Percentiles rank a stretch among this genome's conserved stretches.
Conservation (phyloP, 2,113 vertebrate species). For the Scatophagus argus region DNA sequence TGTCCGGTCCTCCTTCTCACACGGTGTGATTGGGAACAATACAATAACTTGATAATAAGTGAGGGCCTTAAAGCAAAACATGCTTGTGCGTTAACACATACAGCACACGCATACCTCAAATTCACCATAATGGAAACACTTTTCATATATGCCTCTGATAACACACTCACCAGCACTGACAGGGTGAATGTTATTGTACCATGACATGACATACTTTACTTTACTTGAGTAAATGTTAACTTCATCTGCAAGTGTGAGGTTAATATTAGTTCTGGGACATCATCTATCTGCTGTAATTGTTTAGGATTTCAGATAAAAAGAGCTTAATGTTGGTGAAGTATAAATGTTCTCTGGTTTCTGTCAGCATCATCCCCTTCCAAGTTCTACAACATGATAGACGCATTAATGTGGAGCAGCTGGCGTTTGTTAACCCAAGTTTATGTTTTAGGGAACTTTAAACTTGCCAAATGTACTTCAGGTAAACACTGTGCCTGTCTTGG, state of each 20-base stretch:
- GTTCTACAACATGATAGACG: background rate
- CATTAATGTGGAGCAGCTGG: conserved; percentile 33
- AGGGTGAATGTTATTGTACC: background rate
- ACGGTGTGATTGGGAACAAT: conserved; percentile 13
- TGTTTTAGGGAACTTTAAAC: conserved; percentile 37
- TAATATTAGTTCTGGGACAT: conserved; percentile 11
- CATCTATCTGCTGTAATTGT: conserved; percentile 32
- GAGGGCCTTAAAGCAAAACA: background rate
- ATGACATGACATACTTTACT: conserved; percentile 12
- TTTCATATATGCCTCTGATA: background rate
- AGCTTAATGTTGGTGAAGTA: background rate
- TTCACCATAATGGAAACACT: background rate
- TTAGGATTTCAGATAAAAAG: conserved; percentile 22
- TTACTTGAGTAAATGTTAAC: conserved; percentile 39
- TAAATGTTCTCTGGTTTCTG: background rate
- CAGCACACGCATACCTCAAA: background rate
- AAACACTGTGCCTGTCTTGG: conserved; percentile 28
- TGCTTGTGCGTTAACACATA: background rate
- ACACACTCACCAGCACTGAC: background rate
- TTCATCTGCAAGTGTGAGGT: conserved; percentile 9
- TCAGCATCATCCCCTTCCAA: background rate
- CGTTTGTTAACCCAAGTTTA: conserved; percentile 25
- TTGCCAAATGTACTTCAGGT: conserved; percentile 42
- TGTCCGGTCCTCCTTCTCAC: background rate
- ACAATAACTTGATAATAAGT: conserved; percentile 27